Percentiles rank a stretch among this genome's conserved stretches.
Evolutionary conservation across 2,888 invertebrate species (phyloP).

Genomic region (Orchesella flavescens): DNA sequence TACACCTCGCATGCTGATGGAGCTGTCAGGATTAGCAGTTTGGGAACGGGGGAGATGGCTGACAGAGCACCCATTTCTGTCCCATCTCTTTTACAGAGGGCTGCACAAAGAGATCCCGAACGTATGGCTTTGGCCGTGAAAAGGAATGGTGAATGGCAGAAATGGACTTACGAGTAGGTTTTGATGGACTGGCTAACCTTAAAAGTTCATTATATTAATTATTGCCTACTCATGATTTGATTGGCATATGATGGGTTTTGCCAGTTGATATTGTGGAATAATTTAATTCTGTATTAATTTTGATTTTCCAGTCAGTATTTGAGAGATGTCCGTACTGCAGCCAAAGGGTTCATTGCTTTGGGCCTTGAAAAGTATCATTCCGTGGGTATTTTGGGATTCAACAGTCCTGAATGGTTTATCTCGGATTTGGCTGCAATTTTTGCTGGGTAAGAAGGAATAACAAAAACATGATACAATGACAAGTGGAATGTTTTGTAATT

Average conservation of each 20-base stretch:
- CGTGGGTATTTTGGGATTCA: constrained; percentile 92
- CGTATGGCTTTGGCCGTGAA: constrained; percentile 81
- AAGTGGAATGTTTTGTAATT: not conserved
- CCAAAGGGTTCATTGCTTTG: constrained; percentile 89
- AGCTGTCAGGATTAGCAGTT: constrained; percentile 80
- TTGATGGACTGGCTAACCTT: constrained; percentile 78
- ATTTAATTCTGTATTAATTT: constrained; percentile 31
- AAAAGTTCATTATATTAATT: constrained; percentile 69
- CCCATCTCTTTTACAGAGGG: constrained; percentile 81
- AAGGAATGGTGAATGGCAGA: constrained; percentile 75
- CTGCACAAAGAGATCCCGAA: constrained; percentile 80
- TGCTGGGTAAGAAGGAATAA: constrained; percentile 73
- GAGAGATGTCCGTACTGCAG: constrained; percentile 81
- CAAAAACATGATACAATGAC: not conserved
- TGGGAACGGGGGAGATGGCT: constrained; percentile 73
- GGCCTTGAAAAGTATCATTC: constrained; percentile 86
- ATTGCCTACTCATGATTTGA: constrained; percentile 10
- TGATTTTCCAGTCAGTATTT: constrained; percentile 83
- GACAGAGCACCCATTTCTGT: constrained; percentile 80
- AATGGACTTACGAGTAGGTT: constrained; percentile 74
- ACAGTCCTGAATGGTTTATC: constrained; percentile 91
- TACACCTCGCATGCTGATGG: constrained; percentile 78
- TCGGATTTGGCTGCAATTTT: constrained; percentile 88
- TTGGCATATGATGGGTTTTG: constrained; percentile 15
- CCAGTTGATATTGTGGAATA: constrained; percentile 26